phyloP scores from a whole-genome alignment of 2,888 invertebrate genomes.

The Dione juno region DNA sequence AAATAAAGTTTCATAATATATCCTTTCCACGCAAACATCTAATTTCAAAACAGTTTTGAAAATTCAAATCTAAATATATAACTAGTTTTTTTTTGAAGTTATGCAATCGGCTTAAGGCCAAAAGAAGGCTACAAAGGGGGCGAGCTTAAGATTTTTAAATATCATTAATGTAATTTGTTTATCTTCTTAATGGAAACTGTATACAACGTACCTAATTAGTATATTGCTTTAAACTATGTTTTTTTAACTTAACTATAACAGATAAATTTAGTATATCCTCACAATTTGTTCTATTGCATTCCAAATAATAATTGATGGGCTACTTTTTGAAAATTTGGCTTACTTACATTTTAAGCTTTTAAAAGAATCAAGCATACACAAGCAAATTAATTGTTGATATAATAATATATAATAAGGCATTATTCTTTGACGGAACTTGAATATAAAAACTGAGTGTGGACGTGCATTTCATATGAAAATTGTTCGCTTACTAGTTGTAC shows the following conservation, averaged over 20 bases:
- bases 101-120: not conserved
- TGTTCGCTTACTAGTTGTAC: not conserved
- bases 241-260: no score
- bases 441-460: not conserved
- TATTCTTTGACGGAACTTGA: not conserved
- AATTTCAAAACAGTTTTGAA: slow-evolving; percentile 11
- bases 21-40: not conserved
- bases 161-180: not conserved
- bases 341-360: no score
- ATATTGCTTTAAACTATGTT: not conserved
- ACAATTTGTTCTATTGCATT: no score
- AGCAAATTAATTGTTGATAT: no score
- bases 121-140: not conserved
- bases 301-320: no score
- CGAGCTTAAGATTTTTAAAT: not conserved
- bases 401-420: no score
- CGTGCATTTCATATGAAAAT: not conserved
- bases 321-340: no score
- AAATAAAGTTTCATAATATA: no score
- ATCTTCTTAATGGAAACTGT: not conserved
- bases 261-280: no score
- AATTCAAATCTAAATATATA: not conserved
- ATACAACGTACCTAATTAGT: not conserved
- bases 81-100: not conserved
- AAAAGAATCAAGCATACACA: no score